Conservation (phyloP, 2,888 invertebrate genomes). For the Quadroppia sp. region DNA sequence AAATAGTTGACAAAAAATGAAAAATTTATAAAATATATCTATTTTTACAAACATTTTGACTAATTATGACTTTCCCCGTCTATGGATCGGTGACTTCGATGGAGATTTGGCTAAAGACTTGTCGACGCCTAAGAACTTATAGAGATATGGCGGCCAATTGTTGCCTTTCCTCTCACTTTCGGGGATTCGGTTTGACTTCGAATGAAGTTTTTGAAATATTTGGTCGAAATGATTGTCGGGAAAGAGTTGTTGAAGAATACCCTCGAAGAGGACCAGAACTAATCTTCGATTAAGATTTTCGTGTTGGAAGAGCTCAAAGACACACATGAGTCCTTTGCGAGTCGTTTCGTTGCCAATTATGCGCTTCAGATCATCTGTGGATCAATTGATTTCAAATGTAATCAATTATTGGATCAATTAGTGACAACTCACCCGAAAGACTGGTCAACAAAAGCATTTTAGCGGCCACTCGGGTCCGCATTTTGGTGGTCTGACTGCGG, state of each 20-base stretch:
- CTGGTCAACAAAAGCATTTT: slow-evolving; percentile 78
- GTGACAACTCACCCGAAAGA: slow-evolving; percentile 30
- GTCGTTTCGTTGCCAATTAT: slow-evolving; percentile 85
- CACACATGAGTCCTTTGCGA: slow-evolving; percentile 70
- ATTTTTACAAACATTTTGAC: background rate
- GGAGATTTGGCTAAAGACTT: background rate
- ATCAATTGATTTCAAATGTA: no score
- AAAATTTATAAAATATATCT: no score
- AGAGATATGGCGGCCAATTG: slow-evolving; percentile 42
- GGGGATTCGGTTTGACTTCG: background rate
- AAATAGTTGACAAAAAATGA: background rate
- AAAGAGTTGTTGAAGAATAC: slow-evolving; percentile 70
- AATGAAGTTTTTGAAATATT: slow-evolving; percentile 56
- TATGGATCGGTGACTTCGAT: slow-evolving; percentile 10
- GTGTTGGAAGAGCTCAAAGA: slow-evolving; percentile 83
- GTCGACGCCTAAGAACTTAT: slow-evolving; percentile 33
- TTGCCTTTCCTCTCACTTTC: background rate
- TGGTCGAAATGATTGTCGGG: slow-evolving; percentile 70
- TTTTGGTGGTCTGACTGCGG: slow-evolving; percentile 61
- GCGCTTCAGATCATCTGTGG: slow-evolving; percentile 76
- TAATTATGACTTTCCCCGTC: slow-evolving; percentile 5
- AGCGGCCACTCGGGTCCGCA: slow-evolving; percentile 76
- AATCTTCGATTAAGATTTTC: slow-evolving; percentile 77
- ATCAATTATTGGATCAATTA: no score
- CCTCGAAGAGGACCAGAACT: slow-evolving; percentile 76